Conservation (phyloP, 2,113 vertebrate genomes). For the Indri indri region DNA sequence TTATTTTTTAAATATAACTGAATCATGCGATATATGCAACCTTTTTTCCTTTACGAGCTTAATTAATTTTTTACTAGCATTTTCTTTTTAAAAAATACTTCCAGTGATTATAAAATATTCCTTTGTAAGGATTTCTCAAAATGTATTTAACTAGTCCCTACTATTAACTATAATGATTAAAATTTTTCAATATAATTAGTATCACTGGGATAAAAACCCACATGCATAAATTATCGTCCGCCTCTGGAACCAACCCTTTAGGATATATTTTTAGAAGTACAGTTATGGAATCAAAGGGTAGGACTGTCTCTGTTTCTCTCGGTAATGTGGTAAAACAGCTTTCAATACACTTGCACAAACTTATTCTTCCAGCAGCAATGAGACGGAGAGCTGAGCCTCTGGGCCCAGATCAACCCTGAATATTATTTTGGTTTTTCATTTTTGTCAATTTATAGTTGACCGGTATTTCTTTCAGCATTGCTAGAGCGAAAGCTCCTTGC, state of each 20-base stretch:
- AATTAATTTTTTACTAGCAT: neutral
- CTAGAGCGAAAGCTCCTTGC: neutral
- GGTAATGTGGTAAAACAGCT: neutral
- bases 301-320: neutral
- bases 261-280: neutral
- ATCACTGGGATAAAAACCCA: neutral
- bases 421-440: neutral
- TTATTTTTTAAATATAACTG: neutral
- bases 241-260: neutral
- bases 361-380: neutral
- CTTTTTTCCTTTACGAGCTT: neutral
- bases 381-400: accelerated
- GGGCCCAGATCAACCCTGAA: neutral
- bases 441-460: neutral
- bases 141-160: neutral
- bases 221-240: neutral
- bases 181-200: neutral
- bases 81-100: neutral
- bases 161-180: neutral
- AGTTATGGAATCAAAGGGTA: neutral
- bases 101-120: neutral
- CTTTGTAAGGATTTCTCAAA: neutral
- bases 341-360: neutral
- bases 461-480: too few relatives aligned
- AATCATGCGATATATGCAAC: neutral